Conservation (phyloP, 2,888 invertebrate species). For the Pteria penguin region DNA sequence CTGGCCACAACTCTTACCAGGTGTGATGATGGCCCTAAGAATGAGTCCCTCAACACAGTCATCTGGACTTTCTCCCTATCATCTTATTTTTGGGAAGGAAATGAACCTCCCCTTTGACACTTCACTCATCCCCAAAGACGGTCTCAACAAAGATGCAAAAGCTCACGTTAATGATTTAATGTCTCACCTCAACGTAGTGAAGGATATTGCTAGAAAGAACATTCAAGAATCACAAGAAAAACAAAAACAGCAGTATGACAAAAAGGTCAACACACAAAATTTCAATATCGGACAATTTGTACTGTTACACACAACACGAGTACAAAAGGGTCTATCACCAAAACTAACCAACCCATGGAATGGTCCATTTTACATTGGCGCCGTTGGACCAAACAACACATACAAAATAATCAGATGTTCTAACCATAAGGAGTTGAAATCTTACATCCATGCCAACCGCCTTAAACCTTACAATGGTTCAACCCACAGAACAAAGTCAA, state of each 20-base stretch:
- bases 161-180: conserved; percentile 34
- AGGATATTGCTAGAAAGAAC: conserved; percentile 31
- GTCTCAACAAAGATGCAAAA: conserved; percentile 42
- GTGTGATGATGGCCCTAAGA: conserved; percentile 54
- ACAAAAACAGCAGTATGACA: conserved; percentile 33
- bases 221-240: conserved; percentile 26
- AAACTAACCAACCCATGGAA: too few relatives aligned
- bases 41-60: conserved; percentile 47
- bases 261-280: too few relatives aligned
- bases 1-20: conserved; percentile 48
- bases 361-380: too few relatives aligned
- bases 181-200: conserved; percentile 34
- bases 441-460: too few relatives aligned
- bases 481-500: too few relatives aligned
- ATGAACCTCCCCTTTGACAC: conserved; percentile 49
- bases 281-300: too few relatives aligned
- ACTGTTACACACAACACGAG: too few relatives aligned
- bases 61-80: conserved; percentile 46
- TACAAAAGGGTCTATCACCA: too few relatives aligned
- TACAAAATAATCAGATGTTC: too few relatives aligned
- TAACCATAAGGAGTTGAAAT: too few relatives aligned
- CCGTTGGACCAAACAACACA: too few relatives aligned
- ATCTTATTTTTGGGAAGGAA: conserved; percentile 50
- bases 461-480: too few relatives aligned
- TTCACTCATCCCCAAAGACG: conserved; percentile 35